Evolutionary conservation across 2,113 vertebrate genomes (phyloP), one percentile per base, ranked within the genome.

Genomic region (Onychostruthus taczanowskii): DNA sequence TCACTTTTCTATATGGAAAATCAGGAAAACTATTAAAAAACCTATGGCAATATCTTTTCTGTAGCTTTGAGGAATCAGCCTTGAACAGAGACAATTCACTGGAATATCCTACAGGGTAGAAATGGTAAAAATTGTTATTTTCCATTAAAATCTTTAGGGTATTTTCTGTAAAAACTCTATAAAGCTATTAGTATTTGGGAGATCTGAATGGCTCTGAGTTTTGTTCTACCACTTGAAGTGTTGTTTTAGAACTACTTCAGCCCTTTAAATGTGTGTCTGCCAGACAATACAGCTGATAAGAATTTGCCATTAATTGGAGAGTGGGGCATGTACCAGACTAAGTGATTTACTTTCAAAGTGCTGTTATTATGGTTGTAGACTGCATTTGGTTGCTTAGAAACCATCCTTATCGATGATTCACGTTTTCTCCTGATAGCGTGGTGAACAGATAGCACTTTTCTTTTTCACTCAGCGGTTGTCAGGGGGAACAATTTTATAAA

Each of bases 361-460:
- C 67, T 83, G 90, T 92, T 86, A 94, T 93, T 79, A 82, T 4
- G 21, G 64, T 44, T 74, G 88, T 68, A 70, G 86, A 23, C 75
- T 56, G 86, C 64, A 55, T 89, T n/a, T 74, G 44, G 95, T 96
- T 97, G 97, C 95, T 96, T 95, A 86, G 96, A 50, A 93, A 97
- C 94, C 66, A 37, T 46, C 53, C 69, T 95, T 93, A 96, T 94
- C 77, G 28, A 89, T 82, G 94, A 93, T 79, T 90, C 68, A 59
- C 35, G 62, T 91, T 96, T 84, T 89, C 86, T 95, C 81, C 86
- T 62, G 90, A 89, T 90, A 89, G 70, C 30, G 7, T 20, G 7
- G 61, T 72, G 93, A 96, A 74, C 11, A 21, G 86, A 94, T 41
- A 96, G 50, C 41, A 84, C 43, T 46, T 93, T 77, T 69, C 37